Evolutionary conservation across 1,140 invertebrate species (phyloP).

Genomic region (Nephotettix cincticeps): DNA sequence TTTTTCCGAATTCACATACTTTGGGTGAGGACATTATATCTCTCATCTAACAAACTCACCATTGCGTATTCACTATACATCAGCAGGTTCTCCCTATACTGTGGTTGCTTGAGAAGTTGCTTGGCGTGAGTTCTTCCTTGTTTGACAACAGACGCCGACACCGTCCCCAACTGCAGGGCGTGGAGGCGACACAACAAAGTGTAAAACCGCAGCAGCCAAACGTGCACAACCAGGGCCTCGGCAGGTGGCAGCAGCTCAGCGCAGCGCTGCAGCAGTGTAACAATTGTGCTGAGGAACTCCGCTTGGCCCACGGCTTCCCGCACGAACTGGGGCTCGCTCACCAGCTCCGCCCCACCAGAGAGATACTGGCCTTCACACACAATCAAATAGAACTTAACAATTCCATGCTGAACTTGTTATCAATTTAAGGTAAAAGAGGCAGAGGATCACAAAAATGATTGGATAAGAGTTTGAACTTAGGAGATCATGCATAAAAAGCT

Average conservation of each 20-base stretch:
- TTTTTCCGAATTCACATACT: no score
- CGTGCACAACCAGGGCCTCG: constrained; percentile 50
- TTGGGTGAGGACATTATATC: no score
- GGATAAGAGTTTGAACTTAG: no score
- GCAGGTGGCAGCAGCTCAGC: constrained; percentile 43
- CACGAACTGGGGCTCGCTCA: constrained; percentile 57
- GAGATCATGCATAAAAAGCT: no score
- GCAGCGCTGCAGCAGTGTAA: constrained; percentile 46
- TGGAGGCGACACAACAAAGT: constrained; percentile 33
- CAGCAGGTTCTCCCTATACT: constrained; percentile 23
- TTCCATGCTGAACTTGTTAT: no score
- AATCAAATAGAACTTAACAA: background rate
- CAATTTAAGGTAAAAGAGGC: no score
- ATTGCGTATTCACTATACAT: constrained; percentile 36
- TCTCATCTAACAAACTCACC: constrained; percentile 20
- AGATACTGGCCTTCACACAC: constrained; percentile 16
- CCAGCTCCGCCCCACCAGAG: constrained; percentile 25
- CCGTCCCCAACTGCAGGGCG: background rate
- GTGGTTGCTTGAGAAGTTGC: constrained; percentile 31
- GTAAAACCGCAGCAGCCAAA: constrained; percentile 63
- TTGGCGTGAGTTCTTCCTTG: constrained; percentile 24
- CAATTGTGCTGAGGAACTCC: constrained; percentile 56
- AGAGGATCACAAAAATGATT: no score
- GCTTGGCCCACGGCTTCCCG: constrained; percentile 58
- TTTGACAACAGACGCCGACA: constrained; percentile 8